Evolutionary conservation across 2,113 vertebrate species (phyloP).

Genomic region (Solenodon paradoxus): DNA sequence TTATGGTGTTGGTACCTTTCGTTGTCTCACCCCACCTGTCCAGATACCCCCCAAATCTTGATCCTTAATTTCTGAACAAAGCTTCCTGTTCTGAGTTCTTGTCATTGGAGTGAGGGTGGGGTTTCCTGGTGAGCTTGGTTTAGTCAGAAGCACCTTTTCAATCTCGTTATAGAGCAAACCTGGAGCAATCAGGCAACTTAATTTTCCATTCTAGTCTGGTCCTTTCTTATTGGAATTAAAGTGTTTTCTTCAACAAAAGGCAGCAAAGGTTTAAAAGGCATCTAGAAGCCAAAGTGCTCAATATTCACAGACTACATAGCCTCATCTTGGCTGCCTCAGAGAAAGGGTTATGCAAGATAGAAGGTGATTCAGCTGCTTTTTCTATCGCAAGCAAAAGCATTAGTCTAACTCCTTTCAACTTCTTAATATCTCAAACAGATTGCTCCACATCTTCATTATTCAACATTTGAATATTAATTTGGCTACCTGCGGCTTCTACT

Average conservation of each 20-base stretch:
- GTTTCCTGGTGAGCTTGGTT: not conserved
- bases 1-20: not conserved
- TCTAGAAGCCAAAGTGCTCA: not conserved
- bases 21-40: not conserved
- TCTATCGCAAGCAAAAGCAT: not conserved
- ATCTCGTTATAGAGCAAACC: not conserved
- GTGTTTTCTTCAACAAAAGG: constrained; percentile 2
- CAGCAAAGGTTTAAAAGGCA: not conserved
- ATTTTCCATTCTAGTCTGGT: not conserved
- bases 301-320: not conserved
- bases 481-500: not conserved
- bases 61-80: not conserved
- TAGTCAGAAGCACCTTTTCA: not conserved
- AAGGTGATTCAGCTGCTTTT: not conserved
- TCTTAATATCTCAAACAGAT: not conserved
- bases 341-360: not conserved
- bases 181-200: not conserved
- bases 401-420: too few species aligned
- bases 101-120: not conserved
- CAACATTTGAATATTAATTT: not conserved
- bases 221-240: not conserved
- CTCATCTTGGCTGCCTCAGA: not conserved
- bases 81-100: not conserved
- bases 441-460: not conserved
- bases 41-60: not conserved